A percentile compares a stretch with the other conserved stretches of the same genome.
These are phyloP conservation scores for Rhinoraja longicauda DNA, from an alignment of 2,797 vertebrate genomes.

Conservation along the genomic window DNA sequence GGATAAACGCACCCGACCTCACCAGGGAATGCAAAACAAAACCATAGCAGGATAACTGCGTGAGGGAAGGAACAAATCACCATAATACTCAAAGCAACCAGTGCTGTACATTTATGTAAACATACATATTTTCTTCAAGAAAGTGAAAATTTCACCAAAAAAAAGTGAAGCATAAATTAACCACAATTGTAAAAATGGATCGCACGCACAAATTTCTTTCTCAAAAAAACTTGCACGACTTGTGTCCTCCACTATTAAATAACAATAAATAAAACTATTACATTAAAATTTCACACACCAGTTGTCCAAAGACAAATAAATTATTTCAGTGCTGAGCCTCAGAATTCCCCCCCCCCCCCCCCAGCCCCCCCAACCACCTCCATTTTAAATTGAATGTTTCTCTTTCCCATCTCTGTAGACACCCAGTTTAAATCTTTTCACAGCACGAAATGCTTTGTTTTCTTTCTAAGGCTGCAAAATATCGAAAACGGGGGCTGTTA, in stretches of 20 bases:
- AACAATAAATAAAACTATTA: conserved; percentile 95
- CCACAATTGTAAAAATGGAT: conserved; percentile 59
- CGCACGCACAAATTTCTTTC: conserved; percentile 71
- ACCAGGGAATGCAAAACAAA: not conserved
- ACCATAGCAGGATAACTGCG: not conserved
- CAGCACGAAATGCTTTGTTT: not conserved
- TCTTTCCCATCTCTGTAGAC: conserved; percentile 45
- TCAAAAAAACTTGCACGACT: conserved; percentile 62
- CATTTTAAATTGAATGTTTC: conserved; percentile 52
- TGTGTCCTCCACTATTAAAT: conserved; percentile 48
- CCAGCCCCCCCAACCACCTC: conserved; percentile 26
- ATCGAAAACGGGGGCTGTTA: not conserved
- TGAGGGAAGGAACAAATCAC: not conserved
- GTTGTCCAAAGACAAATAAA: conserved; percentile 98
- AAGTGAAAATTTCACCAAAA: conserved; percentile 58
- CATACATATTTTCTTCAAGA: conserved; percentile 46
- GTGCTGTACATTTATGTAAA: conserved; percentile 62
- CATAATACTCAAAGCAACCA: conserved; percentile 54
- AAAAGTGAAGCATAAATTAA: conserved; percentile 63
- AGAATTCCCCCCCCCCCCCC: conserved; percentile 37
- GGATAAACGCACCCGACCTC: not conserved
- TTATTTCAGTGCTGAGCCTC: conserved; percentile 88
- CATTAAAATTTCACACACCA: conserved; percentile 77
- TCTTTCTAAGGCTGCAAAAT: not conserved
- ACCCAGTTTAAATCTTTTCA: conserved; percentile 8